Base-by-base conservation (phyloP, 2,888 invertebrate genomes). In the Andricus curvator region DNA sequence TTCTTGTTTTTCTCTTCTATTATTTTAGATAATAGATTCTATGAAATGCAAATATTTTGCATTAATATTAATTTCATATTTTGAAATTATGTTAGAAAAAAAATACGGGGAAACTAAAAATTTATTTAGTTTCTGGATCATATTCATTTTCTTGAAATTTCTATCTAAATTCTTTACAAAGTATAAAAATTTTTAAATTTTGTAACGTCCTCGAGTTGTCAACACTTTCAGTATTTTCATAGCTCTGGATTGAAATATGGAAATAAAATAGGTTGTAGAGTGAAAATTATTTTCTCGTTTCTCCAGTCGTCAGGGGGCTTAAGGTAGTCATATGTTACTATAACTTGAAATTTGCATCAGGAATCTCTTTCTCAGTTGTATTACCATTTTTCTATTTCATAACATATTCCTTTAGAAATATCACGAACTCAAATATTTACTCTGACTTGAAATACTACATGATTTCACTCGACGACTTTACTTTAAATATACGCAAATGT, bases 111-210 rank as follows among this genome's bases (percentile, higher is more conserved):
- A 22, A 11, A 22, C n/a, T 60, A 11, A 22, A n/a, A 22, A 60
- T 22, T 22, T 22, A 4, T 13, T 60, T 11, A 13, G 13, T 60
- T 60, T 13, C 11, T 60, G 4, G 22, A 4, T 22, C 11, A n/a
- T 17, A 70, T 70, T 51, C 70, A 51, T 29, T 20, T 70, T 51
- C 25, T 70, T 70, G 70, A 51, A 15, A 48, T 70, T 51, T 51
- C 29, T 51, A 51, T 70, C 9, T 13, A 25, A 70, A 51, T 44
- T 67, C 15, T 22, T 22, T 13, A 22, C 22, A 60, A 4, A 13
- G 4, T 4, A 11, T 60, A 60, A 0, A 17, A 64, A 17, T 0
- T 2, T 17, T 64, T 6, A 15, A 29, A 17, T 64, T 64, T 17
- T 6, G 6, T 64, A 64, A 29, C 15, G 17, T 64, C 8, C 13